A percentile compares a stretch with the other conserved stretches of the same genome.
phyloP scores from a whole-genome alignment of 2,888 invertebrate species.

The Eretmocerus hayati region DNA sequence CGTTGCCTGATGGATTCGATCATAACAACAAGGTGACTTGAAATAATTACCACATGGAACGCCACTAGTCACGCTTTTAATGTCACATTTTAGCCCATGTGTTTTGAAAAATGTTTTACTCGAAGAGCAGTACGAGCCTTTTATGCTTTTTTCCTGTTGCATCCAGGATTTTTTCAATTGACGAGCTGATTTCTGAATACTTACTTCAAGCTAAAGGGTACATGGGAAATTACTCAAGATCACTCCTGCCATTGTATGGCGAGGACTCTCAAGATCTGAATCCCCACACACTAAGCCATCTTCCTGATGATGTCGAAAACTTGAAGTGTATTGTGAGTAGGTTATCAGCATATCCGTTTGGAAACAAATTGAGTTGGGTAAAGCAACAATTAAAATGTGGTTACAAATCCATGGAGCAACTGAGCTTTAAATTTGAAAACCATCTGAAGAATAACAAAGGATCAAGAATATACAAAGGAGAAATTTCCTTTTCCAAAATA shows the following conservation, averaged over 20 bases:
- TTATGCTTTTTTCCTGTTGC: background rate
- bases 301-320: background rate
- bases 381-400: background rate
- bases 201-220: background rate
- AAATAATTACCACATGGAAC: conserved; percentile 3
- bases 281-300: background rate
- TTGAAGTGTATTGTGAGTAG: background rate
- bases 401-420: background rate
- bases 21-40: background rate
- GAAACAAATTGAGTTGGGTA: background rate
- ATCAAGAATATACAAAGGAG: too few relatives aligned
- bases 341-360: background rate
- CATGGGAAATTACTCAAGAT: background rate
- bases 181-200: background rate
- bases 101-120: too few relatives aligned
- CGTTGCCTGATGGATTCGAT: too few relatives aligned
- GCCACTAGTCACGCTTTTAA: background rate
- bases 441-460: too few relatives aligned
- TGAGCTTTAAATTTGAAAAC: too few relatives aligned
- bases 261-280: background rate
- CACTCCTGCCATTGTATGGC: background rate
- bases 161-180: background rate
- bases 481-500: too few relatives aligned
- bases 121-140: too few relatives aligned
- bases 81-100: background rate